Evolutionary conservation across 2,888 invertebrate species (phyloP).

Genomic region (Lottia gigantea): DNA sequence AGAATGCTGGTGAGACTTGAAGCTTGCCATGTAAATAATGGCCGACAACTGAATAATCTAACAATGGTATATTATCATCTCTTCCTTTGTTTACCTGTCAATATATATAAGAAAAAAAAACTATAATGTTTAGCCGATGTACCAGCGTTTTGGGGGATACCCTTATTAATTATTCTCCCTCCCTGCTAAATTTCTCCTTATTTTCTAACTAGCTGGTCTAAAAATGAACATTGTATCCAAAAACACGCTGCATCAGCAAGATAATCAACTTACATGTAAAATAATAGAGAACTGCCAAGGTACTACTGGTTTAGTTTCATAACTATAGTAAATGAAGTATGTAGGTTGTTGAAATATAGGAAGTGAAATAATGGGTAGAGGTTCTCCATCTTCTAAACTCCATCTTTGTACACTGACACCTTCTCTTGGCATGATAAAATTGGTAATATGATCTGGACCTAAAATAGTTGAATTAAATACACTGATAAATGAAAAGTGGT

Average conservation of each 20-base stretch:
- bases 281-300: conserved; percentile 75
- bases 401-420: conserved; percentile 73
- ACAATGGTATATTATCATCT: conserved; percentile 27
- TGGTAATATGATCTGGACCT: conserved; percentile 79
- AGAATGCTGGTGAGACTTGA: conserved; percentile 41
- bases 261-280: conserved; percentile 71
- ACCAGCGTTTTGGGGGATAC: no score
- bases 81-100: conserved; percentile 22
- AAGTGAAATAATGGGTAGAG: conserved; percentile 71
- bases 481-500: no score
- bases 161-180: no score
- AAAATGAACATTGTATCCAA: no score
- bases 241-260: no score
- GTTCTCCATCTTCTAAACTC: conserved; percentile 72
- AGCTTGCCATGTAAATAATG: conserved; percentile 51
- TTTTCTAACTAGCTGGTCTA: no score
- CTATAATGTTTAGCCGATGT: no score
- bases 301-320: conserved; percentile 72
- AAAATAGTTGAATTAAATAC: conserved; percentile 12
- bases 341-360: conserved; percentile 74
- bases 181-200: no score
- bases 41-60: conserved; percentile 53
- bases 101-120: not conserved
- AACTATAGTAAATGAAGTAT: conserved; percentile 79
- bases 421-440: conserved; percentile 75